Evolutionary conservation across 2,888 invertebrate genomes (phyloP), one percentile per base, ranked within the genome.

Genomic region (Epistrophe eligans): DNA sequence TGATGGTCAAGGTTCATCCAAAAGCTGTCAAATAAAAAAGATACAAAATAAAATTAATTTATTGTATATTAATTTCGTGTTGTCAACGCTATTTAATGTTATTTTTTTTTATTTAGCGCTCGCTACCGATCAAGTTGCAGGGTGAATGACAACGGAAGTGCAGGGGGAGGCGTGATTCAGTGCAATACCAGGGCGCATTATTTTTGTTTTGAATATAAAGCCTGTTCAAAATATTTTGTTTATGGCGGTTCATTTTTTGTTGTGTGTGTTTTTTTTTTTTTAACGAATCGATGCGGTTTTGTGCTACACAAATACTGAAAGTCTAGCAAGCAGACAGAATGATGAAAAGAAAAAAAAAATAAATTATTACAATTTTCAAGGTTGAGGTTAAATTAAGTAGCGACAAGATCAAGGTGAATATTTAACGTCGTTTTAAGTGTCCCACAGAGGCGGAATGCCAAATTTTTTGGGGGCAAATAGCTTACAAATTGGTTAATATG

Each of bases 381-480:
- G 85, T 85, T 82, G 73, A 77, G 85, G 85, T 85, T 85, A 82
- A 74, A 82, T 85, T 77, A 77, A 82, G 77, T 77, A 82, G 85
- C 77, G 82, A 85, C 85, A 85, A 85, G 85, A 85, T 85, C 85
- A 85, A 85, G 85, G 85, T 77, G 43, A 85, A 70, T 70, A 74
- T 70, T 50, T 38, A 40, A 76, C 70, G 84, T 66, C 32, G 52
- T 55, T 48, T 48, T 17, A 48, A 17, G n/a, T 50, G 19, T 50
- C 58, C 3, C 11, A 60, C 35, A 55, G 40, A 74, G 40, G 32
- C 58, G 45, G 57, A 58, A 73, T 79, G 50, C 17, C 55, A 24
- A 13, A 43, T 74, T 80, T 40, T 24, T 24, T 66, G 64, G 57
- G 55, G 57, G 62, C 52, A 57, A 38, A 28, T 28, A 38, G 38